Evolutionary conservation across 2,888 invertebrate species (phyloP).

Genomic region (Ormyrus rosae): DNA sequence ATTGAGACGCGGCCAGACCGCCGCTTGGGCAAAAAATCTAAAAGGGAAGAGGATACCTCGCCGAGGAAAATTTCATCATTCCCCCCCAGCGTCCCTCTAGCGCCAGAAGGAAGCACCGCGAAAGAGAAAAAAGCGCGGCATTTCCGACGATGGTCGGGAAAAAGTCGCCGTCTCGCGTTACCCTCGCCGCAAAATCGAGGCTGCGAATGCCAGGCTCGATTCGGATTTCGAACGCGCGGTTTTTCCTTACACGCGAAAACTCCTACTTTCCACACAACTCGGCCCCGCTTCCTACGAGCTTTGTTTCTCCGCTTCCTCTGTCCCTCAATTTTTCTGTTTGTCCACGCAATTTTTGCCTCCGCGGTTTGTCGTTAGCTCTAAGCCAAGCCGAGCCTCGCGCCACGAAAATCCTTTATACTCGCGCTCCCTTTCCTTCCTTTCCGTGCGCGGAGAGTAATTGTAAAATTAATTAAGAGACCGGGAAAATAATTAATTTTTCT

Average conservation of each 20-base stretch:
- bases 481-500: constrained; percentile 76
- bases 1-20: constrained; percentile 74
- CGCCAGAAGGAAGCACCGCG: background rate
- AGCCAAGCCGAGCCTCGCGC: background rate
- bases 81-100: constrained; percentile 4
- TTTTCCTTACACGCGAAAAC: constrained; percentile 53
- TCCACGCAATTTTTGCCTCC: constrained; percentile 42
- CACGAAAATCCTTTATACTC: constrained; percentile 52
- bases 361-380: background rate
- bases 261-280: background rate
- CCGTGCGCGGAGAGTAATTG: constrained; percentile 66
- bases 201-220: constrained; percentile 24
- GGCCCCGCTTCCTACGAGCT: background rate
- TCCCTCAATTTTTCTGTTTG: constrained; percentile 18
- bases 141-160: constrained; percentile 31
- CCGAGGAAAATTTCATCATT: constrained; percentile 64
- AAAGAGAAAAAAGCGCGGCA: constrained; percentile 21
- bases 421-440: constrained; percentile 42
- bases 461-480: constrained; percentile 75
- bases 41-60: constrained; percentile 69
- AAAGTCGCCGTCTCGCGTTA: constrained; percentile 50
- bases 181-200: constrained; percentile 44
- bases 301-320: constrained; percentile 11
- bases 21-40: constrained; percentile 66
- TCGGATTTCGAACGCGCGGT: constrained; percentile 55